phyloP scores from a whole-genome alignment of 2,797 vertebrate genomes.

The Tenualosa thibaudeaui region DNA sequence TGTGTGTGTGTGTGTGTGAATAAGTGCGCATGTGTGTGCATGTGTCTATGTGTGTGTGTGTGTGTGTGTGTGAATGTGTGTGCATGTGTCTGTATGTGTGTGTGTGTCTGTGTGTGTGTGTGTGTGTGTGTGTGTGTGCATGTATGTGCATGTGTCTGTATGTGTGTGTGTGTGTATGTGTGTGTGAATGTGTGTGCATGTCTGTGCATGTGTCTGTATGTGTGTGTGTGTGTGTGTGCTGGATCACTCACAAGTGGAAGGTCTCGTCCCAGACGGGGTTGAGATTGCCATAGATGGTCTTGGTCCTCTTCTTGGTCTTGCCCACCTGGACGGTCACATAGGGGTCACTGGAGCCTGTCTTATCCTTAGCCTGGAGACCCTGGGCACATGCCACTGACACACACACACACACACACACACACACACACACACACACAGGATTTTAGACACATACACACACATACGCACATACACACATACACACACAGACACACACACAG shows the following conservation, averaged over 20 bases:
- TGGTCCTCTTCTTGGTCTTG: conserved; percentile 97
- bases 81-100: background rate
- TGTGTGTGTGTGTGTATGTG: background rate
- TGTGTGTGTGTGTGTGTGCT: background rate
- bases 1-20: too few relatives aligned
- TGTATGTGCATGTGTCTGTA: background rate
- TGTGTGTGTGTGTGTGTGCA: too few relatives aligned
- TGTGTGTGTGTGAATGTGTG: background rate
- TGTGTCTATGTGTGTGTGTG: background rate
- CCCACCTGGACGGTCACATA: conserved; percentile 98
- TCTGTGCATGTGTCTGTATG: background rate
- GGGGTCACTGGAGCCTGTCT: conserved; percentile 95
- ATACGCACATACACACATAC: background rate
- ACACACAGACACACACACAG: background rate
- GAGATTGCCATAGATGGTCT: conserved; percentile 97
- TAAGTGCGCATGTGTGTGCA: background rate
- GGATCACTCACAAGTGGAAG: conserved; percentile 88
- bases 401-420: conserved; percentile 11
- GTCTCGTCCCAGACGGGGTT: conserved; percentile 98
- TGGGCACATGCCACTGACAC: conserved; percentile 89
- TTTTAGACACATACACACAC: background rate
- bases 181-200: background rate
- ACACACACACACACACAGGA: background rate
- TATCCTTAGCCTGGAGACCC: conserved; percentile 97
- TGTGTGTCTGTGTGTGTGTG: background rate